phyloP scores from a whole-genome alignment of 2,797 vertebrate genomes.

The Mionectes olivaceus region DNA sequence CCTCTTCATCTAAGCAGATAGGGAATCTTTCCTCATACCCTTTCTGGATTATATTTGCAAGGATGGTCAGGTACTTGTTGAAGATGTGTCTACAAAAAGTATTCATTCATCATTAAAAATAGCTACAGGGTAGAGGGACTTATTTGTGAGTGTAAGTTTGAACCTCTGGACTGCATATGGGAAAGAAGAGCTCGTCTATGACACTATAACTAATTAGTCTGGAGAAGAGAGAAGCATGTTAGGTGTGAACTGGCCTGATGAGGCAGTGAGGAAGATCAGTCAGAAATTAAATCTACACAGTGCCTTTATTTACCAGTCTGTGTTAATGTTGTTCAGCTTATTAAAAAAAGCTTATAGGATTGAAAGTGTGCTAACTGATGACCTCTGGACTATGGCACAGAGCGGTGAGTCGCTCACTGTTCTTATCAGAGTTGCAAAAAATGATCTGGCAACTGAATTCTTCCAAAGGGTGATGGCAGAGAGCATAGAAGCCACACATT shows the following conservation, averaged over 20 bases:
- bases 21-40: background rate
- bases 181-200: background rate
- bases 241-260: background rate
- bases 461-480: background rate
- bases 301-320: background rate
- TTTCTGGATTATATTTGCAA: background rate
- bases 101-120: background rate
- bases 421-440: background rate
- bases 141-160: background rate
- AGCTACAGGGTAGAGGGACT: background rate
- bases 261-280: background rate
- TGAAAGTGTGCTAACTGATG: background rate
- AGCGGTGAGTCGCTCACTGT: fast-evolving
- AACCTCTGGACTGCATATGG: background rate
- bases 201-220: background rate
- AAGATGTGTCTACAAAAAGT: background rate
- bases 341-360: background rate
- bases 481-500: background rate
- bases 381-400: background rate
- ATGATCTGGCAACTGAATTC: background rate
- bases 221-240: background rate
- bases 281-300: background rate
- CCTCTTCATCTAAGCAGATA: background rate
- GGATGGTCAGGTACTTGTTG: background rate
- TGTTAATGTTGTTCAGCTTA: background rate